These are phyloP conservation scores for Capitulum mitella DNA, from an alignment of 2,888 invertebrate species.

Conservation along the genomic window DNA sequence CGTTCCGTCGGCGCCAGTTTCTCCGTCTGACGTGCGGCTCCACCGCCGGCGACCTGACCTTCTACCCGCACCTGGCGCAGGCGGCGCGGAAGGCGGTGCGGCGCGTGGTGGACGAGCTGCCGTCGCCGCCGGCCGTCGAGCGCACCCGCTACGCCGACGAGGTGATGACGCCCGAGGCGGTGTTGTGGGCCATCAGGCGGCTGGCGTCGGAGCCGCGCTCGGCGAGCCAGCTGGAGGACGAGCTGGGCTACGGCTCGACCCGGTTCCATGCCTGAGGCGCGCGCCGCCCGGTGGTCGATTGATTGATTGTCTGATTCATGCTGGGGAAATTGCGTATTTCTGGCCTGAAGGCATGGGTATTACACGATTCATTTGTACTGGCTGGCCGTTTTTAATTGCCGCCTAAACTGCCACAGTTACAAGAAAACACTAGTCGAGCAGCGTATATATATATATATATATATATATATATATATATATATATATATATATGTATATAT, in stretches of 20 bases:
- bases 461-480: too few relatives aligned
- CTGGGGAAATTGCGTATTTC: too few relatives aligned
- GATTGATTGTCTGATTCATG: too few relatives aligned
- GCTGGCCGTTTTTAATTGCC: too few relatives aligned
- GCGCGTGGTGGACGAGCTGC: constrained; percentile 35
- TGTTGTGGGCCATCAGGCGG: constrained; percentile 42
- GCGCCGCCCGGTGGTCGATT: too few relatives aligned
- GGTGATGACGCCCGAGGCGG: constrained; percentile 36
- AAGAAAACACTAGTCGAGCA: too few relatives aligned
- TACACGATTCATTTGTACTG: too few relatives aligned
- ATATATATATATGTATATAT: too few relatives aligned
- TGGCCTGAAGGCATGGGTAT: too few relatives aligned
- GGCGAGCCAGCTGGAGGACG: constrained; percentile 44
- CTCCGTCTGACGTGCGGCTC: constrained; percentile 42
- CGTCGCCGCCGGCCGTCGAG: constrained; percentile 37
- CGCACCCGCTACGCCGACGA: constrained; percentile 41
- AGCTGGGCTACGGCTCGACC: constrained; percentile 41
- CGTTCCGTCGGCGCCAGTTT: constrained; percentile 42
- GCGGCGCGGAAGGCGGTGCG: constrained; percentile 39
- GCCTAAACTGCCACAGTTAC: too few relatives aligned
- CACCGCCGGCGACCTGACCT: constrained; percentile 43
- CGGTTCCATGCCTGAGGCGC: constrained; percentile 36
- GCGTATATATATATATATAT: too few relatives aligned
- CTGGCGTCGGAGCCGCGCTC: constrained; percentile 39
- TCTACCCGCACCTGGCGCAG: constrained; percentile 42